Percentiles rank a stretch among this genome's conserved stretches.
These are phyloP conservation scores for Vulpes lagopus DNA, from an alignment of 2,113 vertebrate species.

Conservation along the genomic window DNA sequence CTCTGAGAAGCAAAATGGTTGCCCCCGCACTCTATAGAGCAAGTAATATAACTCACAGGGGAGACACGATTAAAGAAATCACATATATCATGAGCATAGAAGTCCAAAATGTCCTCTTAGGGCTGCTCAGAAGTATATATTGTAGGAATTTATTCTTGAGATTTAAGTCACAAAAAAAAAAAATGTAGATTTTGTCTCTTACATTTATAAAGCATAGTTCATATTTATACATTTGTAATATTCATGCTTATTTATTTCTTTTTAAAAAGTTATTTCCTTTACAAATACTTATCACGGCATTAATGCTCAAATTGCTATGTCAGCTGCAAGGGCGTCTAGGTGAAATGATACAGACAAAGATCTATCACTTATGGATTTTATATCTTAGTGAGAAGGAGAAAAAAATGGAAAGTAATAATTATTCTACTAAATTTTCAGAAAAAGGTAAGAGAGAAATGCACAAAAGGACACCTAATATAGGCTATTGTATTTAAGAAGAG, in stretches of 20 bases:
- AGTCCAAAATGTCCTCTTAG: slow-evolving; percentile 41
- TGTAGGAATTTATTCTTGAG: slow-evolving; percentile 47
- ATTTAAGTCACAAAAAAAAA: slow-evolving; percentile 5
- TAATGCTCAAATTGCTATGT: not conserved
- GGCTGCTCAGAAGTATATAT: not conserved
- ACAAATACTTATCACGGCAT: not conserved
- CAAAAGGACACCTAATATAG: not conserved
- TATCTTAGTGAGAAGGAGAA: not conserved
- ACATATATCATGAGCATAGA: slow-evolving; percentile 46
- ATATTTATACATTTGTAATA: not conserved
- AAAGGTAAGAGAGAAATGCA: not conserved
- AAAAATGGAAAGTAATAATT: not conserved
- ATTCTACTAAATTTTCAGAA: not conserved
- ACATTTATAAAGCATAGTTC: slow-evolving; percentile 16
- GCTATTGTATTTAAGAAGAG: not conserved
- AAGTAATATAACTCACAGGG: slow-evolving; percentile 67
- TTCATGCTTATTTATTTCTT: not conserved
- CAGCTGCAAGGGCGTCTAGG: accelerated
- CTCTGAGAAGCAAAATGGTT: slow-evolving; percentile 58
- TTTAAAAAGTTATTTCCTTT: not conserved
- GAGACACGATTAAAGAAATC: slow-evolving; percentile 67
- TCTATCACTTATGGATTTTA: not conserved
- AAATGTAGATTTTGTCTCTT: slow-evolving; percentile 46
- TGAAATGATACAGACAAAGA: not conserved
- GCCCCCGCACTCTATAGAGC: slow-evolving; percentile 36